A percentile compares a stretch with the other conserved stretches of the same genome.
phyloP scores from a whole-genome alignment of 2,113 vertebrate genomes.

The Phalacrocorax aristotelis region DNA sequence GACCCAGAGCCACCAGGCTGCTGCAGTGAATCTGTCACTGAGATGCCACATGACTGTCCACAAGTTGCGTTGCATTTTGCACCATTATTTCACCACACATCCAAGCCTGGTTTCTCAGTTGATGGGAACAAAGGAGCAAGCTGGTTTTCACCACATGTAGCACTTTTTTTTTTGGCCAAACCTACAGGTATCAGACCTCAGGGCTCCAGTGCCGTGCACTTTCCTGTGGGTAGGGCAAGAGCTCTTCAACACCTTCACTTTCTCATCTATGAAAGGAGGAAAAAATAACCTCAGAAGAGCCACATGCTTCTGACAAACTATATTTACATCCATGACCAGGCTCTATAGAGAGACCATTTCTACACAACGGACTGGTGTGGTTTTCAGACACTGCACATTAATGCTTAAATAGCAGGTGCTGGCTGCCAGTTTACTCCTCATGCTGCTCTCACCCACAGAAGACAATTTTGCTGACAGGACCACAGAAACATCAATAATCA shows the following conservation, averaged over 20 bases:
- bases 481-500: background rate
- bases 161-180: background rate
- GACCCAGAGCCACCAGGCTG: background rate
- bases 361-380: background rate
- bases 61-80: background rate
- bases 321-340: background rate
- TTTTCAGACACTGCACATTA: background rate
- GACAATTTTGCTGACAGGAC: background rate
- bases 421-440: background rate
- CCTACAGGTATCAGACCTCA: background rate
- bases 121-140: background rate
- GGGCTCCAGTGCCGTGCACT: background rate
- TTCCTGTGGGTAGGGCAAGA: background rate
- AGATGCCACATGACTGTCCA: background rate
- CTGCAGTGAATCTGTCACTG: background rate
- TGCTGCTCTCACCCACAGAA: background rate
- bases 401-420: background rate
- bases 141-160: background rate
- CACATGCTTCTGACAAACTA: background rate
- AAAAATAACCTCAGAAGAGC: background rate
- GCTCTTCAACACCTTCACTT: background rate
- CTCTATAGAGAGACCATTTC: background rate
- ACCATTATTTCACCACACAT: background rate
- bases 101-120: background rate
- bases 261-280: background rate